phyloP scores from a whole-genome alignment of 1,140 invertebrate species.

The Diploscapter pachys region DNA sequence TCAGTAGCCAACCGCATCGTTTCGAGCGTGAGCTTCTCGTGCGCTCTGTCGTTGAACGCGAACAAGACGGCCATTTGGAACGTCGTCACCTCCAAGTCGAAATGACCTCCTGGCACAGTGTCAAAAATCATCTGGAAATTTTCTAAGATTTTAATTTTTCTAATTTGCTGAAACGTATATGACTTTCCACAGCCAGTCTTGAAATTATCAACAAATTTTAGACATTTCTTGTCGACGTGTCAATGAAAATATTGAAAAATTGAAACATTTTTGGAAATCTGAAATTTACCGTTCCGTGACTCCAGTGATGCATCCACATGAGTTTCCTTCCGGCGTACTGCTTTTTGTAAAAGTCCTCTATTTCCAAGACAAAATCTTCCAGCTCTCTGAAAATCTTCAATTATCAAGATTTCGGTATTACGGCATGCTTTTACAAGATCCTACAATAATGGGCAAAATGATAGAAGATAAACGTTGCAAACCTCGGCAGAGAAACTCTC shows the following conservation, averaged over 20 bases:
- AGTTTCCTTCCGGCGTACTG: slow-evolving; percentile 96
- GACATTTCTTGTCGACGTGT: too few relatives aligned
- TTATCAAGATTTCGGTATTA: neutral
- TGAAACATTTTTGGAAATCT: slow-evolving; percentile 1
- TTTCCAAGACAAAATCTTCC: slow-evolving; percentile 83
- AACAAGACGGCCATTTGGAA: slow-evolving; percentile 99
- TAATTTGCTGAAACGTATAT: slow-evolving; percentile 2
- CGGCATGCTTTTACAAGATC: neutral
- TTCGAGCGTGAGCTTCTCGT: slow-evolving; percentile 88
- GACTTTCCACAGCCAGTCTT: too few relatives aligned
- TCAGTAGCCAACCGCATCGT: slow-evolving; percentile 91
- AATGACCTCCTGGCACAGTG: slow-evolving; percentile 77
- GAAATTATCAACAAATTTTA: too few relatives aligned
- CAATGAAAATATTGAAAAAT: slow-evolving; percentile 25
- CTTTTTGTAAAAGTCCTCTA: slow-evolving; percentile 70
- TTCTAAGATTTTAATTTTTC: slow-evolving; percentile 21
- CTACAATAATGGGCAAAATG: neutral
- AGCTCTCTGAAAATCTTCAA: neutral
- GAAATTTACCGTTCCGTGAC: slow-evolving; percentile 79
- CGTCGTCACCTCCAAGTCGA: slow-evolving; percentile 96
- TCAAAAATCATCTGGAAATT: slow-evolving; percentile 80
- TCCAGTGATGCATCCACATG: slow-evolving; percentile 99
- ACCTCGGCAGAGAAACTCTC: slow-evolving; percentile 9
- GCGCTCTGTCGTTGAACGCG: slow-evolving; percentile 84
- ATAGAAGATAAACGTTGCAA: slow-evolving; percentile 1